A percentile compares a stretch with the other conserved stretches of the same genome.
Conservation (phyloP, 1,140 invertebrate genomes). For the Akabosia matsudoensis region DNA sequence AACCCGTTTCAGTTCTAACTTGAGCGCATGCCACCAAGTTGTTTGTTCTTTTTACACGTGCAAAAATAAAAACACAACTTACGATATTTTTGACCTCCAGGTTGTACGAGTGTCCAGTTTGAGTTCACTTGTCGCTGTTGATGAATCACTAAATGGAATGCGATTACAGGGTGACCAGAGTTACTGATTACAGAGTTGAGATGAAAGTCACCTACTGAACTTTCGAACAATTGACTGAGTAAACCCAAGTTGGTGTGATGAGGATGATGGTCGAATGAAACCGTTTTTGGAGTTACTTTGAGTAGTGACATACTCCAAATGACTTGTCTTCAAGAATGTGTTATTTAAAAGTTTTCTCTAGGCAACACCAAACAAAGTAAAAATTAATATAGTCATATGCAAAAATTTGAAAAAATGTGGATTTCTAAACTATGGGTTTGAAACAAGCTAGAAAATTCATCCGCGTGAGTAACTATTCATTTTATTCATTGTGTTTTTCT, state of each 20-base stretch:
- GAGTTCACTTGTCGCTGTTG: background rate
- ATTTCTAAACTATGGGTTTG: too few species aligned
- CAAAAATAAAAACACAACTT: background rate
- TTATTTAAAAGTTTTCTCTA: too few species aligned
- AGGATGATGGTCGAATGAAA: conserved; percentile 9
- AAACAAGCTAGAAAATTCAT: too few species aligned
- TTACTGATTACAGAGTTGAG: too few species aligned
- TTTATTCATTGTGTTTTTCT: too few species aligned
- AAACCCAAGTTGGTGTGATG: background rate
- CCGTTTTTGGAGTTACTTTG: background rate
- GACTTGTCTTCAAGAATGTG: background rate
- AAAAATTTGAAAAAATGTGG: too few species aligned
- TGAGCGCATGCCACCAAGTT: background rate
- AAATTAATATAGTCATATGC: too few species aligned
- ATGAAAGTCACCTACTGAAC: background rate
- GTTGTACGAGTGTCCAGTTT: background rate
- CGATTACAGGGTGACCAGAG: too few species aligned
- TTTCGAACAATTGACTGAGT: too few species aligned
- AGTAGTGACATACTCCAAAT: conserved; percentile 3
- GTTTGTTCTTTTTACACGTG: background rate
- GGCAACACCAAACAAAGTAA: too few species aligned
- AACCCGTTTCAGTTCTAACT: too few species aligned
- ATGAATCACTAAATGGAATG: background rate
- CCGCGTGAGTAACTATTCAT: too few species aligned
- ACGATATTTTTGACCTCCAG: conserved; percentile 20